phyloP scores from a whole-genome alignment of 2,797 vertebrate species.

The Knipowitschia caucasica region DNA sequence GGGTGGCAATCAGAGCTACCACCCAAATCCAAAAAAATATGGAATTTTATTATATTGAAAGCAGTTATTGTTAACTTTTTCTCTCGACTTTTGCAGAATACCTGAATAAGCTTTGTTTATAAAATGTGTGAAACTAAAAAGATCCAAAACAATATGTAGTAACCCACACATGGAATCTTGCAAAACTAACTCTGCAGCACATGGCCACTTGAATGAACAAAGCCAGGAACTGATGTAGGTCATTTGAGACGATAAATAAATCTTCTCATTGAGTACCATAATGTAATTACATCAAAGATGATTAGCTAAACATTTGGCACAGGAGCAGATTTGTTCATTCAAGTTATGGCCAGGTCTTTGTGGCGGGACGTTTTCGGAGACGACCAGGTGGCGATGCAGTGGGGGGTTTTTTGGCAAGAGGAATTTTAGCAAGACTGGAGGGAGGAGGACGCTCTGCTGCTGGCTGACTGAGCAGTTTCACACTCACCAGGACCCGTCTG shows the following conservation, averaged over 20 bases:
- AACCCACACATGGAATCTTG: neutral
- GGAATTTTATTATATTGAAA: too few species aligned
- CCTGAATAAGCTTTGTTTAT: too few species aligned
- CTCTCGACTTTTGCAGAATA: too few species aligned
- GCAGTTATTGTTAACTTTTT: too few species aligned
- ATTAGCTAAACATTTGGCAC: slow-evolving; percentile 52
- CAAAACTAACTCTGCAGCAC: neutral
- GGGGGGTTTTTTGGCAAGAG: slow-evolving; percentile 61
- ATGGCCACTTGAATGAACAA: neutral
- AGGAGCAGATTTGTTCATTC: slow-evolving; percentile 24
- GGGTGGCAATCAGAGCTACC: too few species aligned
- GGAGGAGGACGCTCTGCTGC: slow-evolving; percentile 54
- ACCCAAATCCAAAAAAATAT: too few species aligned
- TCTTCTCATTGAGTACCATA: slow-evolving; percentile 38
- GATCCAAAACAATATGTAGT: too few species aligned
- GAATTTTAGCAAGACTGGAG: slow-evolving; percentile 52
- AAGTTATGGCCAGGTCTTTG: slow-evolving; percentile 44
- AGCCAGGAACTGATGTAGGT: neutral
- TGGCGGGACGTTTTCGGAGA: slow-evolving; percentile 48
- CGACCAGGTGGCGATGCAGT: slow-evolving; percentile 65
- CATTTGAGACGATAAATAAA: slow-evolving; percentile 31
- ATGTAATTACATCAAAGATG: slow-evolving; percentile 52
- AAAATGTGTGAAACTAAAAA: too few species aligned
- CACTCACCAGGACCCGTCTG: slow-evolving; percentile 54
- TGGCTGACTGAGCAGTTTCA: slow-evolving; percentile 58